Evolutionary conservation across 2,113 vertebrate species (phyloP), one percentile per base, ranked within the genome.

Genomic region (Spermophilus dauricus): DNA sequence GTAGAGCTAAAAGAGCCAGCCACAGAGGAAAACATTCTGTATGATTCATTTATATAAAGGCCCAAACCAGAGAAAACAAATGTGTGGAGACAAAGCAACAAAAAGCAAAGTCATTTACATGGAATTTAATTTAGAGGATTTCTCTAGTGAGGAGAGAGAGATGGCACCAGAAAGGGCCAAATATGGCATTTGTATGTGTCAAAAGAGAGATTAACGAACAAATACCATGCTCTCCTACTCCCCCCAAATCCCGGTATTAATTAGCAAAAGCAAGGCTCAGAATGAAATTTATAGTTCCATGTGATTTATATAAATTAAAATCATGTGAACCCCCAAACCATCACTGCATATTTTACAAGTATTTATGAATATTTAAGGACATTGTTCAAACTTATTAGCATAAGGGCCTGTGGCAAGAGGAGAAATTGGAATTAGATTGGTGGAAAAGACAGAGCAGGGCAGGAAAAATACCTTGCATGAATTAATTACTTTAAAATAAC

Each of bases 271-370:
- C 39, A 81, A 81, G 73, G 76, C 82, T 51, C 28, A 92, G 70
- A 72, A 81, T 91, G 45, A 56, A 34, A 87, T 48, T 88, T 91
- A 48, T 72, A 85, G 73, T 63, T 76, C 17, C 24, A 56, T 69
- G 53, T 39, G 26, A 94, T 89, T 97, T 88, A 61, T 95, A 42
- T n/a, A 96, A 89, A 76, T 95, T 76, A 75, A 84, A 97, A 65
- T 37, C 84, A 53, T 94, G 42, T 7, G 67, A 30, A 90, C 34
- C 48, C 84, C 8, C 17, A 81, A 95, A 58, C 32, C n/a, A 93
- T 78, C 39, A 86, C 32, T 76, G 61, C 12, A 17, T 58, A 82
- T 56, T 85, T 96, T 78, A 86, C 16, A 88, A 76, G 48, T 63
- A 45, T 58, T 48, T 20, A 53, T 28, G 28, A 87, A 70, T 96